Conservation (phyloP, 2,888 invertebrate species). For the Philaethria dido region DNA sequence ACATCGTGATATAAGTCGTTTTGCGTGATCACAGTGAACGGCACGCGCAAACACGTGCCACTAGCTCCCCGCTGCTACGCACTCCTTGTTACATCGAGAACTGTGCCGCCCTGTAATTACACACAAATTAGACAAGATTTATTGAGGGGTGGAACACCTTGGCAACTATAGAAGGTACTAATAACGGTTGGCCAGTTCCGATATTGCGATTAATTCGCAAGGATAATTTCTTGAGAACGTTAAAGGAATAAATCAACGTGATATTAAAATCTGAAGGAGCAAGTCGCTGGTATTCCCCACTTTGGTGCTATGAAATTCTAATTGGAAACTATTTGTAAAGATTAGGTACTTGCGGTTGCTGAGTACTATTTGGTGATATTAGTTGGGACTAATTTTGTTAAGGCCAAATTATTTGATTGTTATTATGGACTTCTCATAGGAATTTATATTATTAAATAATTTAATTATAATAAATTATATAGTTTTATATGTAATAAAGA, state of each 20-base stretch:
- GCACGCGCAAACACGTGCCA: conserved; percentile 82
- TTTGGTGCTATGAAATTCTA: conserved; percentile 31
- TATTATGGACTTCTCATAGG: not conserved
- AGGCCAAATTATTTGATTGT: conserved; percentile 8
- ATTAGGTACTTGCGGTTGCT: conserved; percentile 17
- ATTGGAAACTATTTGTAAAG: conserved; percentile 29
- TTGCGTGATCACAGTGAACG: conserved; percentile 15
- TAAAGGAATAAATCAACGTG: conserved; percentile 46
- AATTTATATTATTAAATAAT: not conserved
- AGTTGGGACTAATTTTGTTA: not conserved
- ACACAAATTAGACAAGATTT: conserved; percentile 85
- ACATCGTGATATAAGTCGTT: conserved; percentile 47
- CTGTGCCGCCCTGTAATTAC: conserved; percentile 82
- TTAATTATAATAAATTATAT: too few relatives aligned
- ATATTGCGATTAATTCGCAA: conserved; percentile 78
- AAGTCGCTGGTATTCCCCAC: conserved; percentile 40
- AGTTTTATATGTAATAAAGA: too few relatives aligned
- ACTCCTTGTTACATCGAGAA: conserved; percentile 81
- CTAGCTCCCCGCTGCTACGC: conserved; percentile 78
- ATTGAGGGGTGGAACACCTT: conserved; percentile 83
- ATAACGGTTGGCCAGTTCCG: conserved; percentile 78
- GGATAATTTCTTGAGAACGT: conserved; percentile 56
- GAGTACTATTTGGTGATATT: not conserved
- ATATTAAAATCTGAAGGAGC: conserved; percentile 48
- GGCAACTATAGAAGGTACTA: conserved; percentile 81